Conservation (phyloP, 2,888 invertebrate species). For the Tiliacea citrago region DNA sequence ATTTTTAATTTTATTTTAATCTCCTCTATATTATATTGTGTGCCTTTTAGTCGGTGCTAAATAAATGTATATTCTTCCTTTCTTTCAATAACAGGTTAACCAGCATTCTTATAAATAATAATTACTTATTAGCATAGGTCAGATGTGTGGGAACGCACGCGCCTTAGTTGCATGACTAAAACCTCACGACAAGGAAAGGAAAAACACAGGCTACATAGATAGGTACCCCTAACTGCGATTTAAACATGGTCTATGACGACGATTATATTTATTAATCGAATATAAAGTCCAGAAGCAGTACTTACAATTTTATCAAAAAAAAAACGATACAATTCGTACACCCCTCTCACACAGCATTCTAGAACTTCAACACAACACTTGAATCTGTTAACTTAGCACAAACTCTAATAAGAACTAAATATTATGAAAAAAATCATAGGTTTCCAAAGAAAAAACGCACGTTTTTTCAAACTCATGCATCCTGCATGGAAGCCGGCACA, state of each 20-base stretch:
- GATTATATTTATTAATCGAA: not conserved
- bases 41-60: too few relatives aligned
- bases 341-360: not conserved
- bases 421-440: not conserved
- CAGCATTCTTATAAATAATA: not conserved
- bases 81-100: too few relatives aligned
- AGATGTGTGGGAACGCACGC: not conserved
- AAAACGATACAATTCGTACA: not conserved
- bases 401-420: not conserved
- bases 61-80: too few relatives aligned
- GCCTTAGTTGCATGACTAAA: too few relatives aligned
- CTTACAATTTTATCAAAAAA: slow-evolving; percentile 10
- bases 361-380: not conserved
- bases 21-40: too few relatives aligned
- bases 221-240: not conserved
- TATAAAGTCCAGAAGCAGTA: not conserved
- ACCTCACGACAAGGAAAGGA: too few relatives aligned
- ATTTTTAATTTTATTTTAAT: too few relatives aligned
- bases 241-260: not conserved
- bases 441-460: not conserved
- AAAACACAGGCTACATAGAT: not conserved
- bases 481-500: not conserved
- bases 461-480: slow-evolving; percentile 14
- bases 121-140: not conserved
- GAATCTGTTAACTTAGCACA: not conserved